A percentile compares a stretch with the other conserved stretches of the same genome.
phyloP scores from a whole-genome alignment of 2,888 invertebrate species.

The Lasioglossum oenotherae region DNA sequence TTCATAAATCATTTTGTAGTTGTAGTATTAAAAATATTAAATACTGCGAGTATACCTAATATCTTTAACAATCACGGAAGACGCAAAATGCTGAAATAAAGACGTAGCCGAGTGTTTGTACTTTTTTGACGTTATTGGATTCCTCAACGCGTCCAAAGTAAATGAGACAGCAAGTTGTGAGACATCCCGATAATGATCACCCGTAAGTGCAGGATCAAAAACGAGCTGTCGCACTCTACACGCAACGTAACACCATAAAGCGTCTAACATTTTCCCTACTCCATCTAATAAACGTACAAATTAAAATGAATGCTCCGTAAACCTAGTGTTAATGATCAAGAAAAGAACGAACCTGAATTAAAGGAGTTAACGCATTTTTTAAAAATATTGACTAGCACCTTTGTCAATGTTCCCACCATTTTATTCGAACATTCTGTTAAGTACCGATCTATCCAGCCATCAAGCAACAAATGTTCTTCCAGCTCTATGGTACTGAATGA shows the following conservation, averaged over 20 bases:
- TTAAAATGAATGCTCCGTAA: not conserved
- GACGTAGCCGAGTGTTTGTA: slow-evolving; percentile 78
- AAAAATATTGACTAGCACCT: slow-evolving; percentile 73
- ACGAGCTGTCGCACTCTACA: slow-evolving; percentile 79
- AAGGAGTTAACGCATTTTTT: slow-evolving; percentile 71
- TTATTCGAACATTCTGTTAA: slow-evolving; percentile 77
- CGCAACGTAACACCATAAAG: slow-evolving; percentile 79
- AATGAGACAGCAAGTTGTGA: slow-evolving; percentile 79
- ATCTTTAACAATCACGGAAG: slow-evolving; percentile 80
- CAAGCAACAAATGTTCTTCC: slow-evolving; percentile 76
- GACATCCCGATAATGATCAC: slow-evolving; percentile 75
- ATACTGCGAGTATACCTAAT: slow-evolving; percentile 69
- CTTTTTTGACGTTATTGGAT: slow-evolving; percentile 75
- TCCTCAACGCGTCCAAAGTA: slow-evolving; percentile 78
- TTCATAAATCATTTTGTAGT: slow-evolving; percentile 10
- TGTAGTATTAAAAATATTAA: not conserved
- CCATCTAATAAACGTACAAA: slow-evolving; percentile 58
- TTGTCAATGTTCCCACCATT: slow-evolving; percentile 73
- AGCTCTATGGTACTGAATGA: slow-evolving; percentile 71
- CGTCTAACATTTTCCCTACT: slow-evolving; percentile 73
- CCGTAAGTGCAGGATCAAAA: slow-evolving; percentile 70
- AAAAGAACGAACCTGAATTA: slow-evolving; percentile 66
- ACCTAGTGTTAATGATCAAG: not conserved
- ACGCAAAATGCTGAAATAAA: slow-evolving; percentile 80
- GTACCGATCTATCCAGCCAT: slow-evolving; percentile 82